Evolutionary conservation across 2,888 invertebrate genomes (phyloP).

Genomic region (Pyrrhia umbra): DNA sequence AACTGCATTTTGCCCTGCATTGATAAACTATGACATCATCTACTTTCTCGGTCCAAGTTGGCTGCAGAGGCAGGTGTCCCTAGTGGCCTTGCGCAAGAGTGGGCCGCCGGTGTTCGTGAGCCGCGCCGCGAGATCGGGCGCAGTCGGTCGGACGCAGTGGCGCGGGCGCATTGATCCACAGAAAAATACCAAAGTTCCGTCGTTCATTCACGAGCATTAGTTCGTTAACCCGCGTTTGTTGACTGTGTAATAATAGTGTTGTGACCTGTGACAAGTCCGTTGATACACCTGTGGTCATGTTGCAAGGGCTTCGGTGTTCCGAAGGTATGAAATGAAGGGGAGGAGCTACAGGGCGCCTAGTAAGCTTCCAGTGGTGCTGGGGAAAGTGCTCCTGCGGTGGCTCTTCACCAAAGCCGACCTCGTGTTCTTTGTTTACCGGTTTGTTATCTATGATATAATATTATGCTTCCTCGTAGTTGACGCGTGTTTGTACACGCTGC

Average conservation of each 20-base stretch:
- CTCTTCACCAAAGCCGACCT: conserved; percentile 91
- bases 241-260: conserved; percentile 33
- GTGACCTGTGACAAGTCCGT: conserved; percentile 60
- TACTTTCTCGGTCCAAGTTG: conserved; percentile 76
- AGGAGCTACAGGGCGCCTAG: conserved; percentile 71
- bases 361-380: conserved; percentile 85
- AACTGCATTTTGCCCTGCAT: conserved; percentile 57
- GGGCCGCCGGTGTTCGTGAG: conserved; percentile 49
- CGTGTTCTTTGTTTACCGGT: conserved; percentile 91
- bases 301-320: conserved; percentile 52
- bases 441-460: conserved; percentile 75
- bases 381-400: conserved; percentile 91
- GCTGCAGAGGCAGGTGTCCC: conserved; percentile 73
- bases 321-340: conserved; percentile 84
- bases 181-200: conserved; percentile 31
- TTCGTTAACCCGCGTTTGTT: conserved; percentile 35
- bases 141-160: conserved; percentile 66
- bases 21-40: conserved; percentile 73
- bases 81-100: conserved; percentile 79
- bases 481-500: background rate
- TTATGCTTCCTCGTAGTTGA: conserved; percentile 18
- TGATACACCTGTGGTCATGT: conserved; percentile 63
- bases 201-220: conserved; percentile 25
- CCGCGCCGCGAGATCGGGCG: conserved; percentile 52
- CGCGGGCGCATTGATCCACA: conserved; percentile 65